Base-by-base conservation (phyloP, 1,140 invertebrate species). In the Drepana arcuata region DNA sequence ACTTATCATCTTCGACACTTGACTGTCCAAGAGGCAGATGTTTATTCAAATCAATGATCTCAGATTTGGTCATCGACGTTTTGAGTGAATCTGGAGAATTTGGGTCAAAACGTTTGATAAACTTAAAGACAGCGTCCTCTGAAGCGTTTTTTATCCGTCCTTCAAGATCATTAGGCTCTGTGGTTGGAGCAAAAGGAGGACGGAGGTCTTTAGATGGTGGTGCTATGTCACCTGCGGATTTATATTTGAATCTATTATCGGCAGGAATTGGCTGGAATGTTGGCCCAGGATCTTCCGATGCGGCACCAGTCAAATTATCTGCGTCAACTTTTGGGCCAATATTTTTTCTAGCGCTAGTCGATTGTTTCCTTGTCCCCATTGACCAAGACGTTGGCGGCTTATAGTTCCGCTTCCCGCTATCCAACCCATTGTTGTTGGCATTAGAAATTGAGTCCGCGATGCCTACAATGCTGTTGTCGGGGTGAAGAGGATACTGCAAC, bases 21-120 rank as follows among this genome's bases (percentile, higher is more conserved):
- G 56, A 53, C 40, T 77, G 75, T 9, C 63, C 69, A 1, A 49
- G 56, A 2, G 78, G 78, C 7, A 82, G 40, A 23, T 82, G 67
- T 34, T 65, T 41, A 31, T 82, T 82, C 0, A 82, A 32, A 15
- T 70, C 48, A 7, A 80, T 43, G 4, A 82, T 82, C 50, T 80
- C 70, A 0, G 62, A 56, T 56, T 62, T 65, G 0, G 75, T 66
- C 64, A 78, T 80, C 0, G 73, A 60, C 5, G 78, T 78, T 45
- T 68, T 65, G 10, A 61, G 43, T 2, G 64, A 62, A 34, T 75
- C 66, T 1, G 71, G 64, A 1, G 71, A 67, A 14, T 73, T 79
- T 0, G 83, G 77, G 25, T 83, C 74, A 34, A 84, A 84, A 1
- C 79, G 65, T 40, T 82, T 83, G 18, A 84, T 83, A 44, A 84